Base-by-base conservation (phyloP, 2,797 vertebrate genomes). In the Dromococcyx pavoninus region DNA sequence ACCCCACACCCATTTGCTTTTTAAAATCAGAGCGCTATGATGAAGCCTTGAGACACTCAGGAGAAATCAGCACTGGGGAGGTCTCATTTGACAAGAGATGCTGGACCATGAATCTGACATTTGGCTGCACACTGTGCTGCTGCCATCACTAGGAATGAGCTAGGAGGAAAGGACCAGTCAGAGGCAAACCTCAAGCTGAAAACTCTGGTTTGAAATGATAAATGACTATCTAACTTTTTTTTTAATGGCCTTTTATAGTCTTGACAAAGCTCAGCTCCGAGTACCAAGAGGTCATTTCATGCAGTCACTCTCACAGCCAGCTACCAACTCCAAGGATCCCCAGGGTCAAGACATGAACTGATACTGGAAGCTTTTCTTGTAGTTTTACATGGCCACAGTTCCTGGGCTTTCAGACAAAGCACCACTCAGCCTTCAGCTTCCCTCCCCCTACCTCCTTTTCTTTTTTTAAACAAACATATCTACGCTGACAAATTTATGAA, bases 21-120 rank as follows among this genome's bases (percentile, higher is more conserved):
- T 74, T 11, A 56, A 64, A n/a, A 67, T 37, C n/a, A 19, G 0
- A 65, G 58, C 5, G 0, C 23, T 16, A 2, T 3, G 33, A 69
- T 13, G 56, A 61, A 73, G 24, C 14, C 39, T 24, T 11, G 17
- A 73, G 50, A 54, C 18, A 15, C 16, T 37, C 15, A 16, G 28
- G 48, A 69, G 37, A 53, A 44, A 22, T 23, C 7, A 15, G 77
- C 12, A 46, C 51, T 46, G 10, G 30, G 19, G 35, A 81, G 10
- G 21, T 27, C 23, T 72, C n/a, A n/a, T 18, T 10, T 60, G 64
- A 50, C 25, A 41, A 15, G 14, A 51, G 14, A 9, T 11, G 7
- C 39, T 17, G 22, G 33, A 19, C 3, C 2, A 43, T 11, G 24
- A 67, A 28, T 25, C 7, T 32, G 15, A 51, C 13, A n/a, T 19